Percentiles rank a stretch among this genome's conserved stretches.
These are phyloP conservation scores for Drosophila oshimai DNA, from an alignment of 1,140 invertebrate species.

Conservation along the genomic window DNA sequence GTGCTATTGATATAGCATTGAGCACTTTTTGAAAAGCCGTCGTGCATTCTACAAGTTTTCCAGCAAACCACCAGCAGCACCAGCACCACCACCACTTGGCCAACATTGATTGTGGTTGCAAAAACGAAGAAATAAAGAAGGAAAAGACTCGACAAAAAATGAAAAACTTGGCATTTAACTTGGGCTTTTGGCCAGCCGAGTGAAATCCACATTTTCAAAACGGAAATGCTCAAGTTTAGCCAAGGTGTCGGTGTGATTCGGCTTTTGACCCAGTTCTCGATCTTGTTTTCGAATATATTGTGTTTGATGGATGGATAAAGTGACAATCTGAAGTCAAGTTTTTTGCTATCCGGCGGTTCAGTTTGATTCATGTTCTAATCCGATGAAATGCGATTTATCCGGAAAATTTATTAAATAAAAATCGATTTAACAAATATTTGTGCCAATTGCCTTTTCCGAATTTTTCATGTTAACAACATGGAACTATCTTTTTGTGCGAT, in stretches of 20 bases:
- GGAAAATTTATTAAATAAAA: not conserved
- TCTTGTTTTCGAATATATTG: not conserved
- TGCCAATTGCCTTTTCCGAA: not conserved
- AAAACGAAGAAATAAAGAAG: not conserved
- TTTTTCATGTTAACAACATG: too few relatives aligned
- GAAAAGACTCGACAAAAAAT: constrained; percentile 34
- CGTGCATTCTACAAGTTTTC: constrained; percentile 77
- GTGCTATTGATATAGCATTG: constrained; percentile 77
- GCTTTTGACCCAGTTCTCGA: constrained; percentile 41
- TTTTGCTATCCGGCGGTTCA: not conserved
- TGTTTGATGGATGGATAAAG: not conserved
- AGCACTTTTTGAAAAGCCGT: constrained; percentile 77
- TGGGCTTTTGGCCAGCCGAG: constrained; percentile 18
- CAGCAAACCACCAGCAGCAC: constrained; percentile 29
- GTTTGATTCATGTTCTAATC: constrained; percentile 2
- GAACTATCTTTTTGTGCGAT: too few relatives aligned
- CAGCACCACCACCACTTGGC: constrained; percentile 19
- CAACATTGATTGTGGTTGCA: constrained; percentile 41
- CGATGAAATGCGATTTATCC: not conserved
- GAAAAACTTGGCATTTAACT: constrained; percentile 69
- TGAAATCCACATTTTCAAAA: constrained; percentile 60
- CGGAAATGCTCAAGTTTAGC: constrained; percentile 70
- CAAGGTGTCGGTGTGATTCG: constrained; percentile 63
- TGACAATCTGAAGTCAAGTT: not conserved
- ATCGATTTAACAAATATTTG: not conserved